Conservation (phyloP, 1,140 invertebrate genomes). For the Drosophila pectinifera region DNA sequence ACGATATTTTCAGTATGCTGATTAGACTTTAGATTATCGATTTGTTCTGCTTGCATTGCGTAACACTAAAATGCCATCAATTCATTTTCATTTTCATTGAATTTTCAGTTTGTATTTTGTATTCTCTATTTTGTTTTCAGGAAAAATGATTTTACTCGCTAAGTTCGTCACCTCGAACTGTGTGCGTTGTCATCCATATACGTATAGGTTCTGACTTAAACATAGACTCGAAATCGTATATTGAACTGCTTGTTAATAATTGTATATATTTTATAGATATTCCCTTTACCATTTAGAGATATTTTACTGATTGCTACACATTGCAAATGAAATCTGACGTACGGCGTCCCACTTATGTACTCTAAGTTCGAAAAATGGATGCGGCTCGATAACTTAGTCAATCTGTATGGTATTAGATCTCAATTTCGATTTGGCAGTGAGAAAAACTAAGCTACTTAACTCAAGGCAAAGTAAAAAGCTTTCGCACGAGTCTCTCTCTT, state of each 20-base stretch:
- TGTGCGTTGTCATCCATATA: constrained; percentile 68
- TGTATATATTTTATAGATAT: constrained; percentile 65
- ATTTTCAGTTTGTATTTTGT: constrained; percentile 55
- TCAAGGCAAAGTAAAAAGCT: constrained; percentile 49
- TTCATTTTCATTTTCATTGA: constrained; percentile 75
- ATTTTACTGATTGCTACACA: constrained; percentile 75
- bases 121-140: constrained; percentile 33
- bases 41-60: constrained; percentile 37
- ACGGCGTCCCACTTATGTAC: constrained; percentile 17
- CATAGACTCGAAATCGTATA: constrained; percentile 49
- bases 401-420: constrained; percentile 39
- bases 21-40: constrained; percentile 45
- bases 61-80: constrained; percentile 78
- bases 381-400: constrained; percentile 40
- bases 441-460: constrained; percentile 53
- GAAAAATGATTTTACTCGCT: constrained; percentile 49
- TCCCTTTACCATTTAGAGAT: constrained; percentile 47
- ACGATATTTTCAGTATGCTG: constrained; percentile 57
- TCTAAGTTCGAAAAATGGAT: constrained; percentile 46
- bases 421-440: constrained; percentile 73
- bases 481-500: not conserved
- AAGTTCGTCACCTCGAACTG: constrained; percentile 45
- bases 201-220: constrained; percentile 44
- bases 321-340: constrained; percentile 75
- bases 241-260: constrained; percentile 43